Base-by-base conservation (phyloP, 2,888 invertebrate genomes). In the Hofmannophila pseudospretella region DNA sequence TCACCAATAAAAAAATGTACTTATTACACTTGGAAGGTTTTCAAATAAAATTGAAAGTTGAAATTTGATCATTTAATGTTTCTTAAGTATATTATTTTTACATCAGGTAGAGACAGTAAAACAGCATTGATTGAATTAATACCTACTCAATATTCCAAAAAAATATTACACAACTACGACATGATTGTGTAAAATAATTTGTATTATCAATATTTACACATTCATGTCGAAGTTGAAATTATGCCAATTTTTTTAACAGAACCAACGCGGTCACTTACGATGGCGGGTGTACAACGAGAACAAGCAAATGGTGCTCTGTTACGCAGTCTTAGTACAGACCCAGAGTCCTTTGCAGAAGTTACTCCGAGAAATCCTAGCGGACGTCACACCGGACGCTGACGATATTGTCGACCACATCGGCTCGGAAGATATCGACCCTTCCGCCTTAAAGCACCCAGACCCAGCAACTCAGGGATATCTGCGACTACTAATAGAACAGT, bases 261-360 rank as follows among this genome's bases (percentile, higher is more conserved):
- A 82, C 44, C 76, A 77, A 45, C 73, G 82, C 1, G 84, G 84
- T 1, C 66, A 48, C 39, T 47, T 85, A 25, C 58, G 62, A 22
- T 85, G 84, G 84, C 59, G 67, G 7, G 71, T 82, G 31, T 64
- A 67, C 49, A 81, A 82, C 45, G 82, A 82, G 47, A 33, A 47
- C 1, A 58, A 68, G 2, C 44, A 47, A 11, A 59, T 64, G 42
- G 73, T 85, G 10, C 50, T 85, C 7, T 82, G 84, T 51, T 85
- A 77, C 51, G 65, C 66, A 1, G 80, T 82, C 8, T 44, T 72
- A 41, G 76, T 85, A 23, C 78, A 81, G 44, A 81, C 82, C 0
- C 80, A 81, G 46, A 82, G 58, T 35, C 51, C 44, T 1, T 13
- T 69, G 1, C 76, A 78, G 47, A 75, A 64, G 43, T 32, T 61